These are phyloP conservation scores for Habropoda laboriosa DNA, from an alignment of 1,140 invertebrate species.

Conservation along the genomic window DNA sequence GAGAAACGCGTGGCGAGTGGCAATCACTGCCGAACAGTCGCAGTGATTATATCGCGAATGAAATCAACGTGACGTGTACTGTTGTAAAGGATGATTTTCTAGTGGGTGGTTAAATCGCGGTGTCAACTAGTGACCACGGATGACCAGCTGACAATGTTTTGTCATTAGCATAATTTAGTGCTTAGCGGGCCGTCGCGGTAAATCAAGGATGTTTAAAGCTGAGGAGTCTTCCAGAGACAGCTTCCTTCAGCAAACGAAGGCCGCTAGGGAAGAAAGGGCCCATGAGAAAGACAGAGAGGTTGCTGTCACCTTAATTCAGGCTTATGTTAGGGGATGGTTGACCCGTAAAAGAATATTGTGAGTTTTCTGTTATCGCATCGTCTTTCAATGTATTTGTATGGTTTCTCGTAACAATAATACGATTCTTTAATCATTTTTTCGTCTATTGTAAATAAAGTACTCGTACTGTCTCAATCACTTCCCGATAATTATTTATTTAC, in stretches of 20 bases:
- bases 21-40: constrained; percentile 31
- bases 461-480: neutral
- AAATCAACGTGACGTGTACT: constrained; percentile 27
- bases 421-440: neutral
- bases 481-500: constrained; percentile 29
- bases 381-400: neutral
- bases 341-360: constrained; percentile 85
- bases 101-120: constrained; percentile 43
- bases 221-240: constrained; percentile 84
- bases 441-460: neutral
- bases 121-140: constrained; percentile 45
- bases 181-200: constrained; percentile 39
- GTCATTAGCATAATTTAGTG: constrained; percentile 59
- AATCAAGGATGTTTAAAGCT: constrained; percentile 83
- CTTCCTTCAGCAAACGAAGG: constrained; percentile 93
- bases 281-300: constrained; percentile 89
- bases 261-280: constrained; percentile 91
- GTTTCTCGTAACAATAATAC: neutral
- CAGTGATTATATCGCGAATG: constrained; percentile 31
- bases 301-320: constrained; percentile 88
- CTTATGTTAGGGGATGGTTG: constrained; percentile 88
- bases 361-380: constrained; percentile 71
- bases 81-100: constrained; percentile 38
- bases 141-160: constrained; percentile 72
- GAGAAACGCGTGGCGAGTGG: constrained; percentile 35